Percentiles rank a stretch among this genome's conserved stretches.
phyloP scores from a whole-genome alignment of 2,888 invertebrate genomes.

The Tiliacea aurago region DNA sequence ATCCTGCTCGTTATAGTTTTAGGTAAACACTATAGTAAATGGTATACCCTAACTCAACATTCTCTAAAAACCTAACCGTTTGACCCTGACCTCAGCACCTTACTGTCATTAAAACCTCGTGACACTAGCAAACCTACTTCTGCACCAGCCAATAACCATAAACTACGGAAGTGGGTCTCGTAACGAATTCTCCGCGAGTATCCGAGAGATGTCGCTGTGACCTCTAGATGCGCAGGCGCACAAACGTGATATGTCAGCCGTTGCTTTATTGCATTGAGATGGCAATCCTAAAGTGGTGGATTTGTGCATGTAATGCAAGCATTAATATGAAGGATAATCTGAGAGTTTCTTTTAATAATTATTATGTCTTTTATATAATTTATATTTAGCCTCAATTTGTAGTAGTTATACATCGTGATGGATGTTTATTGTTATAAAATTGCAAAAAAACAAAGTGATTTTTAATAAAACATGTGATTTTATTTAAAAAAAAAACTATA shows the following conservation, averaged over 20 bases:
- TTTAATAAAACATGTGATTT: too few relatives aligned
- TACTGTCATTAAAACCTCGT: background rate
- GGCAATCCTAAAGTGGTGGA: constrained; percentile 38
- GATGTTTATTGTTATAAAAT: background rate
- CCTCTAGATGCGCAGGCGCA: constrained; percentile 73
- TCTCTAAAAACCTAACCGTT: background rate
- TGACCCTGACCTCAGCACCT: background rate
- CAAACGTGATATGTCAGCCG: constrained; percentile 83
- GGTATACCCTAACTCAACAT: too few relatives aligned
- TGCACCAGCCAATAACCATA: constrained; percentile 41
- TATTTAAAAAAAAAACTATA: too few relatives aligned
- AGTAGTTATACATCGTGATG: background rate
- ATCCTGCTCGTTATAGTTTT: too few relatives aligned
- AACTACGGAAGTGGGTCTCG: constrained; percentile 72
- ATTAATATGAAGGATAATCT: constrained; percentile 30
- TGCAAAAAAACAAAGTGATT: background rate
- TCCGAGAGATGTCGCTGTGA: constrained; percentile 71
- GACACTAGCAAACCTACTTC: background rate
- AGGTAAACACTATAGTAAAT: background rate
- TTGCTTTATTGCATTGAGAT: constrained; percentile 67
- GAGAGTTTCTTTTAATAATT: background rate
- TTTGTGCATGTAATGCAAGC: constrained; percentile 28
- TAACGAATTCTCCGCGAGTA: constrained; percentile 76
- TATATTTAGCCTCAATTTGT: background rate
- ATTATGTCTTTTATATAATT: background rate